Conservation (phyloP, 2,888 invertebrate genomes). For the Melipona bicolor region DNA sequence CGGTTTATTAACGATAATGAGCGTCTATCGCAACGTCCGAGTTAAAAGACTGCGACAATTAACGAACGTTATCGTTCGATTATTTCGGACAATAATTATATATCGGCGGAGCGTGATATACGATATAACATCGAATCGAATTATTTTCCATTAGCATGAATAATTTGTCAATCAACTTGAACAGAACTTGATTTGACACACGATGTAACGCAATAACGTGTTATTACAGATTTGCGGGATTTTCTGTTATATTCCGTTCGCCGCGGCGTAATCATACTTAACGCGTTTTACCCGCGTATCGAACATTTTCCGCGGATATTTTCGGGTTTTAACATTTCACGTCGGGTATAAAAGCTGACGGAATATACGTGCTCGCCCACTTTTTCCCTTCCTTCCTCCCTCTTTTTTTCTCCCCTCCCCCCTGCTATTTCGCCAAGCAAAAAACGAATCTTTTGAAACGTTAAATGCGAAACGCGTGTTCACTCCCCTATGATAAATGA, state of each 20-base stretch:
- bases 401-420: too few species aligned
- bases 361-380: too few species aligned
- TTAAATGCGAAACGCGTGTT: not conserved
- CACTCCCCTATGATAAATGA: slow-evolving; percentile 1
- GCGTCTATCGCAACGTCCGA: not conserved
- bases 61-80: not conserved
- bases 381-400: too few species aligned
- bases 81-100: not conserved
- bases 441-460: not conserved
- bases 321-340: not conserved
- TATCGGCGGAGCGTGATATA: not conserved
- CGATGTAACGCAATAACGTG: not conserved
- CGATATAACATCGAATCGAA: not conserved
- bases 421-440: not conserved
- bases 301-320: not conserved
- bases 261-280: not conserved
- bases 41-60: not conserved
- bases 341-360: not conserved
- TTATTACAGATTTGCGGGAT: not conserved
- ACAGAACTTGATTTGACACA: not conserved
- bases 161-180: not conserved
- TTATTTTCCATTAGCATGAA: not conserved
- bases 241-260: not conserved
- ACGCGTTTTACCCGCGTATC: not conserved
- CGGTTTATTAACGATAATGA: slow-evolving; percentile 14